A percentile compares a stretch with the other conserved stretches of the same genome.
phyloP scores from a whole-genome alignment of 2,888 invertebrate species.

The Polymixis flavicincta region DNA sequence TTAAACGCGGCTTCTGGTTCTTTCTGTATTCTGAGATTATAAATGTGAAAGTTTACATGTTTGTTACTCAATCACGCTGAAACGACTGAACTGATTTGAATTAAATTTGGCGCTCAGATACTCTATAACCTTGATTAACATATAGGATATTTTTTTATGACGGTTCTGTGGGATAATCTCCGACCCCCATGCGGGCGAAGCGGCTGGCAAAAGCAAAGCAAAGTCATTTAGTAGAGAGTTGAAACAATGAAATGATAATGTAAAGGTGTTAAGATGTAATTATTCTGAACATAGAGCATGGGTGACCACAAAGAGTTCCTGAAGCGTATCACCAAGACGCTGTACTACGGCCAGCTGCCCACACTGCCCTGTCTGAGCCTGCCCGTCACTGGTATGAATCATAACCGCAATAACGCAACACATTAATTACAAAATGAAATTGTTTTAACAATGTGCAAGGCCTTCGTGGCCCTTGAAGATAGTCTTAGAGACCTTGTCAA shows the following conservation, averaged over 20 bases:
- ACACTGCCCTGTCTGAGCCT: conserved; percentile 93
- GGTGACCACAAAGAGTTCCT: conserved; percentile 94
- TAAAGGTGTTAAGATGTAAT: conserved; percentile 9
- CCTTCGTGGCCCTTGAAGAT: not conserved
- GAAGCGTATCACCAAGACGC: conserved; percentile 95
- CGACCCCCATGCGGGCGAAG: no score
- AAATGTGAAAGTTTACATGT: no score
- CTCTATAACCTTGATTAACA: no score
- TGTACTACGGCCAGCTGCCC: conserved; percentile 96
- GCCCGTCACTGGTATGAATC: conserved; percentile 93
- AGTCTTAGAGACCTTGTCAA: not conserved
- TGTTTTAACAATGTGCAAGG: not conserved
- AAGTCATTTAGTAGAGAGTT: not conserved
- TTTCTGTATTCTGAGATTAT: no score
- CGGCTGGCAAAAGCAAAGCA: no score
- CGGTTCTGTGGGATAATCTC: no score
- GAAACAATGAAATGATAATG: not conserved
- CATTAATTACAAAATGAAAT: not conserved
- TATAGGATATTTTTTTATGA: no score
- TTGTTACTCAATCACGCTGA: no score
- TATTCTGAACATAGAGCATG: conserved; percentile 86
- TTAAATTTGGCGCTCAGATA: no score
- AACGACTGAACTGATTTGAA: no score
- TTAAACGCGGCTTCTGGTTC: no score
- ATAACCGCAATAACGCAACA: conserved; percentile 2